phyloP scores from a whole-genome alignment of 2,113 vertebrate species.

The Athene cunicularia region DNA sequence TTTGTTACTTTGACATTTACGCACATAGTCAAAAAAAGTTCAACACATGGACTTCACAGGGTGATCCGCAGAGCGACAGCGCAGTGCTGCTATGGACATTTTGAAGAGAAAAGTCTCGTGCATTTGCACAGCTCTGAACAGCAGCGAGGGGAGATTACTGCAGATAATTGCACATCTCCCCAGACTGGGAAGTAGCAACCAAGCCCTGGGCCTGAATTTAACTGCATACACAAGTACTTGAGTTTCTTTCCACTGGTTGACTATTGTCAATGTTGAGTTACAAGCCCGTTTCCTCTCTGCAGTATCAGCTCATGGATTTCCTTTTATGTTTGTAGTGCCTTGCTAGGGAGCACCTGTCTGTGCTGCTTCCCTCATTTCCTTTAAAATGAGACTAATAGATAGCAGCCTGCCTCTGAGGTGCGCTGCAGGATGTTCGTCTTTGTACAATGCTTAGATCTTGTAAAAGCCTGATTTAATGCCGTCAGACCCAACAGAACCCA shows the following conservation, averaged over 20 bases:
- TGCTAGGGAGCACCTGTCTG: conserved; percentile 27
- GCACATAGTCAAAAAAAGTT: fast-evolving
- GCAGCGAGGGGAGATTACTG: not conserved
- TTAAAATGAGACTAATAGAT: conserved; percentile 27
- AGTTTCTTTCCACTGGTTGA: not conserved
- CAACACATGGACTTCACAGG: not conserved
- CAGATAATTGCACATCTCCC: not conserved
- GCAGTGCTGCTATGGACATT: not conserved
- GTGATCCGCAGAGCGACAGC: not conserved
- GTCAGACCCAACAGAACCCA: not conserved
- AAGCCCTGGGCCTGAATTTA: not conserved
- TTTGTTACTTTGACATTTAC: not conserved
- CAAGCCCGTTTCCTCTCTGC: not conserved
- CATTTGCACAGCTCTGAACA: not conserved
- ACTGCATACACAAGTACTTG: not conserved
- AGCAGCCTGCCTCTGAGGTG: conserved; percentile 22
- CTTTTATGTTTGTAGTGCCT: conserved; percentile 16
- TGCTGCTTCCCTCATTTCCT: not conserved
- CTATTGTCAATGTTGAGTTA: conserved; percentile 12
- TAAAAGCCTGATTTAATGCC: conserved; percentile 24
- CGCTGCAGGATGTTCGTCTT: not conserved
- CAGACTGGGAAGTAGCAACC: not conserved
- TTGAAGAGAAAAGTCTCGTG: not conserved
- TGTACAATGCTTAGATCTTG: not conserved
- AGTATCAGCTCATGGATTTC: not conserved